Conservation (phyloP, 2,113 vertebrate genomes). For the Agelaius phoeniceus region DNA sequence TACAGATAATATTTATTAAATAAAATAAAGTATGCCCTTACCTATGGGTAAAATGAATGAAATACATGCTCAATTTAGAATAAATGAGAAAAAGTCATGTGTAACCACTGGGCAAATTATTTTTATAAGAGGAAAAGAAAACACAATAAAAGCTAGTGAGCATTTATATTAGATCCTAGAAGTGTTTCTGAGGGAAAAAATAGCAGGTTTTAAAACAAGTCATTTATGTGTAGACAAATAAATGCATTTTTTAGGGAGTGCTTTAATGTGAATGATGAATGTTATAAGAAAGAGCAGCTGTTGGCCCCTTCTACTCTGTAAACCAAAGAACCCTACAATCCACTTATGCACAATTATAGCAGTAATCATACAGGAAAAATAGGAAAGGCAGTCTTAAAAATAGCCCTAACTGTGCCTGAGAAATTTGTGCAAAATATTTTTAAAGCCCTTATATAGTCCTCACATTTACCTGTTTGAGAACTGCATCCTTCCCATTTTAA, state of each 20-base stretch:
- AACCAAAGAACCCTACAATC: not conserved
- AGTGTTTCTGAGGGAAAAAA: conserved; percentile 32
- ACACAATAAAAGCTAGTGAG: conserved; percentile 13
- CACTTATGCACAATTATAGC: not conserved
- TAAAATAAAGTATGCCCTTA: conserved; percentile 40
- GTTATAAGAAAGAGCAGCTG: not conserved
- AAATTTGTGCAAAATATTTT: conserved; percentile 9
- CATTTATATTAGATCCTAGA: conserved; percentile 36
- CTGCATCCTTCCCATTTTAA: not conserved
- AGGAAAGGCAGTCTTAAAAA: not conserved
- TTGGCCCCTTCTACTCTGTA: not conserved
- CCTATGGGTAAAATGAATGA: conserved; percentile 42
- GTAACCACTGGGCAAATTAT: conserved; percentile 49
- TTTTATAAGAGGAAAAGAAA: conserved; percentile 49
- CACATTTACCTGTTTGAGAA: not conserved
- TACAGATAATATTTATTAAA: conserved; percentile 61
- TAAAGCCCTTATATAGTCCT: not conserved
- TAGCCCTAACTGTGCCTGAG: not conserved
- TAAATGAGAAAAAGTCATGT: conserved; percentile 67
- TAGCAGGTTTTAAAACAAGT: not conserved
- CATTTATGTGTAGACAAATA: conserved; percentile 9
- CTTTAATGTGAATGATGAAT: conserved; percentile 26
- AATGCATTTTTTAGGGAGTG: conserved; percentile 29
- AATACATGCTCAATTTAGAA: conserved; percentile 57
- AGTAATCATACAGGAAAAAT: not conserved